Percentiles rank a stretch among this genome's conserved stretches.
phyloP scores from a whole-genome alignment of 2,113 vertebrate species.

The Seriola quinqueradiata region DNA sequence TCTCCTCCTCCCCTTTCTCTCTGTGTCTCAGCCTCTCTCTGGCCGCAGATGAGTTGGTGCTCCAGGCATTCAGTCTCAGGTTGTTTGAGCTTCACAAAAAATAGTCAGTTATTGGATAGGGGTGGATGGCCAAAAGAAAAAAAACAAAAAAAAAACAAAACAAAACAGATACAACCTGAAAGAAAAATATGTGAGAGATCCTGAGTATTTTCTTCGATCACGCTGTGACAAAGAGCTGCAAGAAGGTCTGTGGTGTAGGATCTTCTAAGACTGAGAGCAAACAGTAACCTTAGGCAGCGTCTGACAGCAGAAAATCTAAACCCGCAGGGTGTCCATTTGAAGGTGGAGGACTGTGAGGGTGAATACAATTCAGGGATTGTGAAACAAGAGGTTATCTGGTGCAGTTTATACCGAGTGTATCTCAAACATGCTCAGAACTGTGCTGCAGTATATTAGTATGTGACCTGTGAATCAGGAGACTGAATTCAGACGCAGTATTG shows the following conservation, averaged over 20 bases:
- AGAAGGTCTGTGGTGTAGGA: conserved; percentile 49
- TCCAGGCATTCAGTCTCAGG: conserved; percentile 66
- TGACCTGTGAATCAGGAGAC: conserved; percentile 53
- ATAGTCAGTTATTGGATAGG: conserved; percentile 42
- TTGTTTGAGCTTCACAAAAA: conserved; percentile 65
- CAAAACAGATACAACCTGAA: background rate
- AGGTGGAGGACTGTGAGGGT: conserved; percentile 58
- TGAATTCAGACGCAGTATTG: conserved; percentile 50
- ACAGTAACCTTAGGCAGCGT: conserved; percentile 63
- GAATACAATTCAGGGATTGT: conserved; percentile 69
- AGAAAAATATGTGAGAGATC: conserved; percentile 43
- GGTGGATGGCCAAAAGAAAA: conserved; percentile 26
- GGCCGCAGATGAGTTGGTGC: conserved; percentile 69
- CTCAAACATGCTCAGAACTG: conserved; percentile 37
- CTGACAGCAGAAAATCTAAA: conserved; percentile 66
- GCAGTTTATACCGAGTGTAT: conserved; percentile 24
- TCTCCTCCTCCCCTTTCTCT: conserved; percentile 24
- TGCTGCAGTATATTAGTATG: conserved; percentile 56
- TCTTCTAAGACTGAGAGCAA: conserved; percentile 67
- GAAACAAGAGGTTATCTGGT: conserved; percentile 22
- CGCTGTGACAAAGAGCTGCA: conserved; percentile 66
- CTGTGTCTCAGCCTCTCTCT: conserved; percentile 34
- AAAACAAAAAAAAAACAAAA: conserved; percentile 13
- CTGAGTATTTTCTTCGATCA: conserved; percentile 58
- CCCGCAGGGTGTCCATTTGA: conserved; percentile 59